phyloP scores from a whole-genome alignment of 2,113 vertebrate species.

The Craseonycteris thonglongyai region DNA sequence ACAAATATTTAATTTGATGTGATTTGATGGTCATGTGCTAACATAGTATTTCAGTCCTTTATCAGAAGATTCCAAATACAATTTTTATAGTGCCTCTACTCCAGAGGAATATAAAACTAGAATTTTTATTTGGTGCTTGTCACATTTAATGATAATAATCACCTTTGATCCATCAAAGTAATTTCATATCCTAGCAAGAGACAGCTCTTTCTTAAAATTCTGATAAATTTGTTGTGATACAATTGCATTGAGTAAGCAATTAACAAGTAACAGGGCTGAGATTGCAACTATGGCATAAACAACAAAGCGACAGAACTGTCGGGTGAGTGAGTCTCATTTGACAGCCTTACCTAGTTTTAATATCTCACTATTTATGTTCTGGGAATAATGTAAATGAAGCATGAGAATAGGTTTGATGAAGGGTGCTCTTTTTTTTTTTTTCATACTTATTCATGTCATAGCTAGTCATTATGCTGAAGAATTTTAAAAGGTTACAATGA shows the following conservation, averaged over 20 bases:
- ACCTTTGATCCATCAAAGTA: slow-evolving; percentile 60
- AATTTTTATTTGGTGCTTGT: slow-evolving; percentile 63
- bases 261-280: slow-evolving; percentile 65
- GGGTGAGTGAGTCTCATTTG: slow-evolving; percentile 57
- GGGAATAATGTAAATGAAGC: slow-evolving; percentile 68
- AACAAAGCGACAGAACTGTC: slow-evolving; percentile 70
- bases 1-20: background rate
- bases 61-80: background rate
- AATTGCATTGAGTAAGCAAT: slow-evolving; percentile 70
- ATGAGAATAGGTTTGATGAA: slow-evolving; percentile 38
- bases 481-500: slow-evolving; percentile 64
- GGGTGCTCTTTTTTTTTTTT: background rate
- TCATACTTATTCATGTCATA: slow-evolving; percentile 50
- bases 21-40: background rate
- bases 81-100: slow-evolving; percentile 41
- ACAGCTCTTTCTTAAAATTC: slow-evolving; percentile 68
- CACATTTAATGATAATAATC: slow-evolving; percentile 72
- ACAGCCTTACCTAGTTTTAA: slow-evolving; percentile 68
- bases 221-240: slow-evolving; percentile 73
- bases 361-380: slow-evolving; percentile 58
- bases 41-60: background rate
- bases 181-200: slow-evolving; percentile 63
- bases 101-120: slow-evolving; percentile 42
- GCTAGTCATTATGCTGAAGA: slow-evolving; percentile 45
- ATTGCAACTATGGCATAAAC: slow-evolving; percentile 65